phyloP scores from a whole-genome alignment of 2,113 vertebrate genomes.

The Hystrix brachyura region DNA sequence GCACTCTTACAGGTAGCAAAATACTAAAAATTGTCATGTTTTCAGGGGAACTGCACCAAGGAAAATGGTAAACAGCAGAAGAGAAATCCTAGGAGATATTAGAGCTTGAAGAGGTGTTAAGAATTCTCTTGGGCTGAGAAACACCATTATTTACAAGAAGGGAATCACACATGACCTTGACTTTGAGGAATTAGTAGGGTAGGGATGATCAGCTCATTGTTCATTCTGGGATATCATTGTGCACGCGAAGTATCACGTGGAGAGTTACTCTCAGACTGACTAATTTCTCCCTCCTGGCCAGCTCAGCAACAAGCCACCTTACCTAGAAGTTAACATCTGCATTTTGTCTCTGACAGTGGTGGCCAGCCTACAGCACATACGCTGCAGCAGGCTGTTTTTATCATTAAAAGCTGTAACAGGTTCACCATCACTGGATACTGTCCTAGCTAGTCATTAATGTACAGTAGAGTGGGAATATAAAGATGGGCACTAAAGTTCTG shows the following conservation, averaged over 20 bases:
- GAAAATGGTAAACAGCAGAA: neutral
- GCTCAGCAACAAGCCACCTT: neutral
- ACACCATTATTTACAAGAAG: neutral
- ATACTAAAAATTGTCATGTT: neutral
- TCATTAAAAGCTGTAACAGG: too few species aligned
- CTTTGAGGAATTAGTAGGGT: neutral
- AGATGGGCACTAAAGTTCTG: neutral
- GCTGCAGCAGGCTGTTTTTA: too few species aligned
- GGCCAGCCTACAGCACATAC: too few species aligned
- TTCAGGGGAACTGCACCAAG: neutral
- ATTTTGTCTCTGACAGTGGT: neutral
- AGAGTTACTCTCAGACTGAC: neutral
- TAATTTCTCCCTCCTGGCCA: neutral
- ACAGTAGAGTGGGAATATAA: neutral
- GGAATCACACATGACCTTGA: neutral
- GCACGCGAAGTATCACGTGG: neutral
- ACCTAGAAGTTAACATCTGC: conserved; percentile 22
- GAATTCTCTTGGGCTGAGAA: neutral
- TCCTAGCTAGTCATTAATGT: neutral
- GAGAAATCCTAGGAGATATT: neutral
- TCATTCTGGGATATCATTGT: neutral
- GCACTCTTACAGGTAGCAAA: conserved; percentile 15
- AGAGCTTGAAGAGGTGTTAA: neutral
- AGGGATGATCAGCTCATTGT: neutral
- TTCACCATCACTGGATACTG: neutral